Percentiles rank a stretch among this genome's conserved stretches.
phyloP scores from a whole-genome alignment of 1,140 invertebrate species.

The Trichomalopsis sarcophagae region DNA sequence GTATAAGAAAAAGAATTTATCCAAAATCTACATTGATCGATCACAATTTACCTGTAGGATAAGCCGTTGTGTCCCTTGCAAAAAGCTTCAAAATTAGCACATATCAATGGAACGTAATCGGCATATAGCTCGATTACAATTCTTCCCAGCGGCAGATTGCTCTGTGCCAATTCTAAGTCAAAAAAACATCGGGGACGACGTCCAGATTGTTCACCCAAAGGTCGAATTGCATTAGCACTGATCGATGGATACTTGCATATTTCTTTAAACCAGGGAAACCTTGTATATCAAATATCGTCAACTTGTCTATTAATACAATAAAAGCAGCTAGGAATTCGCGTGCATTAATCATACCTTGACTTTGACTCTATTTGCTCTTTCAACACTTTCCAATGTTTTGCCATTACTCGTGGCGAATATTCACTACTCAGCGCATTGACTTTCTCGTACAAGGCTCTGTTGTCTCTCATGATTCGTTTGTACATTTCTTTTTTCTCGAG shows the following conservation, averaged over 20 bases:
- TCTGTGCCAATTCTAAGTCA: slow-evolving; percentile 63
- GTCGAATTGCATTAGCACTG: background rate
- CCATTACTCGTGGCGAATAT: slow-evolving; percentile 55
- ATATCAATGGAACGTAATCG: slow-evolving; percentile 79
- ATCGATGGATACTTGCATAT: slow-evolving; percentile 35
- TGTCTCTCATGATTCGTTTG: slow-evolving; percentile 53
- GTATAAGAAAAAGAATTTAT: background rate
- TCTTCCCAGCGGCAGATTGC: slow-evolving; percentile 69
- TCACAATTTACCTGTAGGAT: slow-evolving; percentile 63
- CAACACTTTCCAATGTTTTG: slow-evolving; percentile 59
- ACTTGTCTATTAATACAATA: background rate
- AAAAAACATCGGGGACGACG: slow-evolving; percentile 65
- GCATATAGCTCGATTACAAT: slow-evolving; percentile 78
- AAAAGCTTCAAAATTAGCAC: slow-evolving; percentile 79
- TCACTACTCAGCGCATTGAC: slow-evolving; percentile 52
- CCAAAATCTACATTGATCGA: background rate
- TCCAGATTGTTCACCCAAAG: background rate
- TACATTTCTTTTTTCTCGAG: slow-evolving; percentile 10
- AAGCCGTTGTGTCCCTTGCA: slow-evolving; percentile 73
- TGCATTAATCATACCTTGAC: slow-evolving; percentile 51
- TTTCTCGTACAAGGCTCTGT: slow-evolving; percentile 56
- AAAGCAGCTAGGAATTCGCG: background rate
- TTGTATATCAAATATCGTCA: slow-evolving; percentile 14
- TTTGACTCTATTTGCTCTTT: slow-evolving; percentile 46
- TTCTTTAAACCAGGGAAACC: slow-evolving; percentile 38